phyloP scores from a whole-genome alignment of 2,888 invertebrate species.

The Callyntrura guangdongensis region DNA sequence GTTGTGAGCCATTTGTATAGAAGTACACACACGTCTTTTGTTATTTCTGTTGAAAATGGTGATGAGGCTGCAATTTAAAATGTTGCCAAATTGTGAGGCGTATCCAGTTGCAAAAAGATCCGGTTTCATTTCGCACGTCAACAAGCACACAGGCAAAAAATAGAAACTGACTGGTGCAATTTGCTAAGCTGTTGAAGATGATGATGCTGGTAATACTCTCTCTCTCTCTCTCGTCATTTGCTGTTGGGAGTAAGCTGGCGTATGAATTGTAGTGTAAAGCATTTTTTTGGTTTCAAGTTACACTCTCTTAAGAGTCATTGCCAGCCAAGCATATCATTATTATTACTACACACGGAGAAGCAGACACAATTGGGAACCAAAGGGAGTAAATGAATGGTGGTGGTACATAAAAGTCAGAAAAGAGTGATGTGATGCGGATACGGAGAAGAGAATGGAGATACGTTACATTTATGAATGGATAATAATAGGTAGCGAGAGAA shows the following conservation, averaged over 20 bases:
- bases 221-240: background rate
- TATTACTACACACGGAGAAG: too few relatives aligned
- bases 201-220: background rate
- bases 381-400: background rate
- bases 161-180: background rate
- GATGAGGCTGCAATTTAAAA: slow-evolving; percentile 34
- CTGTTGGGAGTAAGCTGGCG: background rate
- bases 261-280: background rate
- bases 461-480: background rate
- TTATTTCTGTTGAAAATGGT: background rate
- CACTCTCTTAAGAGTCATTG: background rate
- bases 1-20: background rate
- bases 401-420: background rate
- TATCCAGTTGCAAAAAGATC: slow-evolving; percentile 71
- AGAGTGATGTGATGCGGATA: background rate
- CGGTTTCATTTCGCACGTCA: slow-evolving; percentile 70
- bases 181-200: background rate
- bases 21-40: background rate
- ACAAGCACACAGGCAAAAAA: slow-evolving; percentile 33
- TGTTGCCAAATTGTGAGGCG: slow-evolving; percentile 62
- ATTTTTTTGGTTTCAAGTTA: slow-evolving; percentile 27
- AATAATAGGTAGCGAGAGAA: background rate
- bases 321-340: background rate
- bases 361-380: too few relatives aligned
- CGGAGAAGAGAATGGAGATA: slow-evolving; percentile 17